Percentiles rank a stretch among this genome's conserved stretches.
Conservation (phyloP, 2,888 invertebrate genomes). For the Conchocele bisecta region DNA sequence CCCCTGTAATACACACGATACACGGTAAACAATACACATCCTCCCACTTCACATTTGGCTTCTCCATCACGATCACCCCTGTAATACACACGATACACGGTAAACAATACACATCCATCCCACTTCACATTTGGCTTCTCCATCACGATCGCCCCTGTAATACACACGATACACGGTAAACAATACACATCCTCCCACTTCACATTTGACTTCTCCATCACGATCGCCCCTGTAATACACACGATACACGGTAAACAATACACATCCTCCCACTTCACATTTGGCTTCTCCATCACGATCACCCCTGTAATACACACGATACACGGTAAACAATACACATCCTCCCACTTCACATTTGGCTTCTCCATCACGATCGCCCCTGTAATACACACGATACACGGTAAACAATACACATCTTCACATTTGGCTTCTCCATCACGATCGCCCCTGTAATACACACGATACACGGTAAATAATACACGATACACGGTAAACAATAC, state of each 20-base stretch:
- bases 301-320: slow-evolving; percentile 85
- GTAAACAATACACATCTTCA: background rate
- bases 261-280: slow-evolving; percentile 99
- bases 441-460: no score
- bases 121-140: no score
- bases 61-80: slow-evolving; percentile 97
- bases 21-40: slow-evolving; percentile 86
- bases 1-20: slow-evolving; percentile 84
- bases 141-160: no score
- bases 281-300: slow-evolving; percentile 97
- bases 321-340: slow-evolving; percentile 86
- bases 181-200: slow-evolving; percentile 99
- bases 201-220: slow-evolving; percentile 97
- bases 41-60: slow-evolving; percentile 97
- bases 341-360: slow-evolving; percentile 98
- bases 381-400: slow-evolving; percentile 57
- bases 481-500: no score
- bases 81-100: slow-evolving; percentile 11
- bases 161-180: no score
- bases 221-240: slow-evolving; percentile 88
- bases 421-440: no score
- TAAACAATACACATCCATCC: background rate
- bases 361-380: slow-evolving; percentile 98
- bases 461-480: no score
- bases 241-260: background rate